These are phyloP conservation scores for Melanotaenia nigrans DNA, from an alignment of 2,797 vertebrate genomes.

Conservation along the genomic window DNA sequence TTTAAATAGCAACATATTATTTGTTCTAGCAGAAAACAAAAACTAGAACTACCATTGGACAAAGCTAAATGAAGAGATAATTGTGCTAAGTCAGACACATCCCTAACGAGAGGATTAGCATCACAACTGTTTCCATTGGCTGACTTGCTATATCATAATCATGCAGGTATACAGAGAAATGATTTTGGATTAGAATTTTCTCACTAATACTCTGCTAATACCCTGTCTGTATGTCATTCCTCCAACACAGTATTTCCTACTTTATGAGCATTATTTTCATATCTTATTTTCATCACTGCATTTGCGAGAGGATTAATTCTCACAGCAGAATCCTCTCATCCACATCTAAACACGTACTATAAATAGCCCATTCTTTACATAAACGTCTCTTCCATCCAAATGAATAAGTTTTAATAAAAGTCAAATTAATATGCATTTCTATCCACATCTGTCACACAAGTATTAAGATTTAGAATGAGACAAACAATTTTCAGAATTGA, in stretches of 20 bases:
- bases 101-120: constrained; percentile 18
- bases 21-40: not conserved
- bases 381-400: not conserved
- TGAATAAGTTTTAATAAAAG: not conserved
- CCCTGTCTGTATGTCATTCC: constrained; percentile 6
- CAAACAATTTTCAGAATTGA: not conserved
- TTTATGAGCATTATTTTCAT: not conserved
- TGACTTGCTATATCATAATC: constrained; percentile 15
- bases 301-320: not conserved
- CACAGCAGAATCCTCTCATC: not conserved
- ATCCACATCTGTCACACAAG: not conserved
- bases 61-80: not conserved
- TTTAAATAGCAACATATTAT: not conserved
- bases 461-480: constrained; percentile 3
- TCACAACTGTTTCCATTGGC: constrained; percentile 10
- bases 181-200: not conserved
- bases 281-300: constrained; percentile 9
- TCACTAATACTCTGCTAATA: not conserved
- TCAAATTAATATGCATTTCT: not conserved
- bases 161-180: constrained; percentile 1
- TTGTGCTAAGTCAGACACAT: constrained; percentile 4
- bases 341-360: not conserved
- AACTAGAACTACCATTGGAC: not conserved
- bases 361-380: not conserved
- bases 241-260: not conserved